Evolutionary conservation across 1,140 invertebrate genomes (phyloP).

Genomic region (Drosophila nebulosa): DNA sequence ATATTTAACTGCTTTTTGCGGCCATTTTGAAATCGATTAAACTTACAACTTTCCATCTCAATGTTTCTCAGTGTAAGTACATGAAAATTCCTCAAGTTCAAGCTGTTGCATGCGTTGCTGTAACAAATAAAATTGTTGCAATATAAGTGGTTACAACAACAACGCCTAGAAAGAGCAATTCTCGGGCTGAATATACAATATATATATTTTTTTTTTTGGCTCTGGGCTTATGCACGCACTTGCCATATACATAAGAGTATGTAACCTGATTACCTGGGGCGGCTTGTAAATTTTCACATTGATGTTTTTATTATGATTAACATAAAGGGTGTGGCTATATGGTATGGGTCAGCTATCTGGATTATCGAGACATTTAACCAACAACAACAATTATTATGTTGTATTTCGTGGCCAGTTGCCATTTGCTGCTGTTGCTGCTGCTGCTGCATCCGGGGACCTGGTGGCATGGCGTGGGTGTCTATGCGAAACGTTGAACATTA

Average conservation of each 20-base stretch:
- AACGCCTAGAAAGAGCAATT: slow-evolving; percentile 23
- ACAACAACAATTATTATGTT: slow-evolving; percentile 48
- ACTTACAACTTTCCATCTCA: too few relatives aligned
- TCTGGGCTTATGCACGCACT: slow-evolving; percentile 13
- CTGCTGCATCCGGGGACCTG: too few relatives aligned
- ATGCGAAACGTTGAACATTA: background rate
- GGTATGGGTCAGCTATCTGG: slow-evolving; percentile 40
- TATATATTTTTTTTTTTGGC: slow-evolving; percentile 13
- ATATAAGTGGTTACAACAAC: slow-evolving; percentile 63
- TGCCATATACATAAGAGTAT: slow-evolving; percentile 10
- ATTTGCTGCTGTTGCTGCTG: background rate
- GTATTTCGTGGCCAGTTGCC: background rate
- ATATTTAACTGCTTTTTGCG: too few relatives aligned
- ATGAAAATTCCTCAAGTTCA: slow-evolving; percentile 44
- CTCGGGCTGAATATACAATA: background rate
- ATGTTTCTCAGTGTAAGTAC: slow-evolving; percentile 39
- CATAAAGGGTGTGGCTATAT: slow-evolving; percentile 55
- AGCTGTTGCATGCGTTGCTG: slow-evolving; percentile 62
- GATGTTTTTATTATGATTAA: slow-evolving; percentile 78
- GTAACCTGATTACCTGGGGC: slow-evolving; percentile 39
- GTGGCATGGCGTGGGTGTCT: slow-evolving; percentile 8
- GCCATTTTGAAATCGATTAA: too few relatives aligned
- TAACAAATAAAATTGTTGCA: slow-evolving; percentile 75
- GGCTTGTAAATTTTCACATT: slow-evolving; percentile 66
- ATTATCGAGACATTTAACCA: slow-evolving; percentile 60